These are phyloP conservation scores for Tonatia bakeri DNA, from an alignment of 2,113 vertebrate genomes.

Conservation along the genomic window DNA sequence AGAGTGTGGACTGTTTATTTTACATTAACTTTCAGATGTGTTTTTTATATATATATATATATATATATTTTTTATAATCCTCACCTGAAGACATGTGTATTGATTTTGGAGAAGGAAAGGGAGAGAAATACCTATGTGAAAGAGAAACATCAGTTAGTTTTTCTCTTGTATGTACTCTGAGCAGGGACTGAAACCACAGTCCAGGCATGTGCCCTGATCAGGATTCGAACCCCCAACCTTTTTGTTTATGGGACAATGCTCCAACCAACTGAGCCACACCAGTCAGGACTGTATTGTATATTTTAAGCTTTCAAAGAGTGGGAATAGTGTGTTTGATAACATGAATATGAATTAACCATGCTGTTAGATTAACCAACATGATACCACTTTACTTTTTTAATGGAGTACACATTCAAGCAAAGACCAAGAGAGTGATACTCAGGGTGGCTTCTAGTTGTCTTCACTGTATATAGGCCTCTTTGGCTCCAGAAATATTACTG, in stretches of 20 bases:
- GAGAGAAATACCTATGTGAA: too few relatives aligned
- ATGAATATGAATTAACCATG: neutral
- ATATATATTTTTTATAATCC: too few relatives aligned
- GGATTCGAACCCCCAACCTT: too few relatives aligned
- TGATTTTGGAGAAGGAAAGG: too few relatives aligned
- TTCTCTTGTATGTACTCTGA: too few relatives aligned
- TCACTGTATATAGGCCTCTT: neutral
- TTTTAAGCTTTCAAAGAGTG: neutral
- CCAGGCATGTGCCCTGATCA: too few relatives aligned
- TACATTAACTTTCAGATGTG: neutral
- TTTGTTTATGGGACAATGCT: too few relatives aligned
- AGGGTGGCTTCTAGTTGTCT: neutral
- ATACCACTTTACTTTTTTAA: neutral
- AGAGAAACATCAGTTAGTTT: too few relatives aligned
- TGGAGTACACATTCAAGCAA: neutral
- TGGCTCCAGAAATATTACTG: neutral
- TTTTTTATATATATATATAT: too few relatives aligned
- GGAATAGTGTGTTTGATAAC: neutral
- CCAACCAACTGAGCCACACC: too few relatives aligned
- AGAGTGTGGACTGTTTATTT: neutral
- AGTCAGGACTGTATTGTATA: neutral
- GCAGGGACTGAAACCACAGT: too few relatives aligned
- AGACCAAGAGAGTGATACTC: neutral
- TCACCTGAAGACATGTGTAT: too few relatives aligned
- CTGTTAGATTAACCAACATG: neutral